Evolutionary conservation across 2,888 invertebrate species (phyloP).

Genomic region (Archaeoteleia sp.): DNA sequence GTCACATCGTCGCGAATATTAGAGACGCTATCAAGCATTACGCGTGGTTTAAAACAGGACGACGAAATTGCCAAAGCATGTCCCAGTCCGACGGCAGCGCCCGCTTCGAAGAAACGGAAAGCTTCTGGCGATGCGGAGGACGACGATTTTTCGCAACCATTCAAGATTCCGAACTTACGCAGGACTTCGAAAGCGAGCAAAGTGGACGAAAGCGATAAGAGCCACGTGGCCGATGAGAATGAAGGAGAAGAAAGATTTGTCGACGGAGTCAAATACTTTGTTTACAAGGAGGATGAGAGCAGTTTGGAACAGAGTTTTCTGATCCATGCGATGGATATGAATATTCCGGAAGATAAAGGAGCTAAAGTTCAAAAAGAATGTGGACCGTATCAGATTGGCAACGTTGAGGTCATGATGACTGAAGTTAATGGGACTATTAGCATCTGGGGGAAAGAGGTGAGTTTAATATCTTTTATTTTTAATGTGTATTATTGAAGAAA

Average conservation of each 20-base stretch:
- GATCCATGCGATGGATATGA: slow-evolving; percentile 63
- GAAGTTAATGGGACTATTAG: slow-evolving; percentile 72
- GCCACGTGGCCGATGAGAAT: slow-evolving; percentile 17
- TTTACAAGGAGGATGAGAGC: slow-evolving; percentile 67
- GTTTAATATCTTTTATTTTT: too few relatives aligned
- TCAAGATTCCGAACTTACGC: slow-evolving; percentile 64
- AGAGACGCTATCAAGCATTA: slow-evolving; percentile 69
- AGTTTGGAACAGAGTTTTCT: slow-evolving; percentile 67
- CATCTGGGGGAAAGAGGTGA: slow-evolving; percentile 72
- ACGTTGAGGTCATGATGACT: slow-evolving; percentile 70
- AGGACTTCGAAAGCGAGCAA: background rate
- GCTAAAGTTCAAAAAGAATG: slow-evolving; percentile 61
- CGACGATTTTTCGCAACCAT: slow-evolving; percentile 57
- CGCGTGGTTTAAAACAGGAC: slow-evolving; percentile 58
- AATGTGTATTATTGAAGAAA: too few relatives aligned
- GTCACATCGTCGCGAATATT: slow-evolving; percentile 70
- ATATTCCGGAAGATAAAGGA: slow-evolving; percentile 41
- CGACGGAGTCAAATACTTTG: slow-evolving; percentile 67
- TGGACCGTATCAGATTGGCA: slow-evolving; percentile 71
- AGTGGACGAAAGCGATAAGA: slow-evolving; percentile 39
- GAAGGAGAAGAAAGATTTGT: slow-evolving; percentile 51
- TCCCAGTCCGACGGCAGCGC: slow-evolving; percentile 2
- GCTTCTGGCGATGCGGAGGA: slow-evolving; percentile 61
- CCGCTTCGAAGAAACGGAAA: slow-evolving; percentile 65
- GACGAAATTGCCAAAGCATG: slow-evolving; percentile 11